These are phyloP conservation scores for Haemorhous mexicanus DNA, from an alignment of 2,113 vertebrate genomes.

Conservation along the genomic window DNA sequence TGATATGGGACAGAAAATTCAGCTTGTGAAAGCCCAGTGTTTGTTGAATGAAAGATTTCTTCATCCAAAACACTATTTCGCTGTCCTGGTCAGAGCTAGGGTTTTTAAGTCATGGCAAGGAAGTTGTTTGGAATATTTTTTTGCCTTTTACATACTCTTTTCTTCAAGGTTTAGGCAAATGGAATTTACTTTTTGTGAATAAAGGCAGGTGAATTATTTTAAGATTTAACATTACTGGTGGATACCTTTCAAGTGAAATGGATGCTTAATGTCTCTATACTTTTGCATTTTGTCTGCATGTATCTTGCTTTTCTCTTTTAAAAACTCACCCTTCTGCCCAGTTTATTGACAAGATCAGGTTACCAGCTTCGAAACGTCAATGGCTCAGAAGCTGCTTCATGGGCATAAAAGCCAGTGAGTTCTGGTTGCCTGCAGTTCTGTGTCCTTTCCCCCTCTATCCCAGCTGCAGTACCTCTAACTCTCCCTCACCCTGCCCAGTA, in stretches of 20 bases:
- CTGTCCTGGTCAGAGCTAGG: neutral
- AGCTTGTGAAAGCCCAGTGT: neutral
- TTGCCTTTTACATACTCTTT: neutral
- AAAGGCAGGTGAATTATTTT: neutral
- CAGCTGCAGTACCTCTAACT: neutral
- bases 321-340: neutral
- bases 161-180: neutral
- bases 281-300: neutral
- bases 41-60: neutral
- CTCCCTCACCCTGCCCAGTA: neutral
- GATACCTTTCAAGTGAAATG: neutral
- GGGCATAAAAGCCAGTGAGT: neutral
- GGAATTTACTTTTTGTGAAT: neutral
- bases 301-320: neutral
- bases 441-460: neutral
- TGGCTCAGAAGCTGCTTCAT: neutral
- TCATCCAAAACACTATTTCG: neutral
- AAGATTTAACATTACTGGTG: neutral
- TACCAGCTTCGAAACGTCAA: neutral
- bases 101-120: neutral
- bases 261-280: neutral
- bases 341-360: neutral
- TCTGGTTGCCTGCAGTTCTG: neutral
- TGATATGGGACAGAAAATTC: neutral
- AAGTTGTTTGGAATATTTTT: neutral